Evolutionary conservation across 1,140 invertebrate genomes (phyloP), one percentile per base, ranked within the genome.

Genomic region (Lepidurus packardi): DNA sequence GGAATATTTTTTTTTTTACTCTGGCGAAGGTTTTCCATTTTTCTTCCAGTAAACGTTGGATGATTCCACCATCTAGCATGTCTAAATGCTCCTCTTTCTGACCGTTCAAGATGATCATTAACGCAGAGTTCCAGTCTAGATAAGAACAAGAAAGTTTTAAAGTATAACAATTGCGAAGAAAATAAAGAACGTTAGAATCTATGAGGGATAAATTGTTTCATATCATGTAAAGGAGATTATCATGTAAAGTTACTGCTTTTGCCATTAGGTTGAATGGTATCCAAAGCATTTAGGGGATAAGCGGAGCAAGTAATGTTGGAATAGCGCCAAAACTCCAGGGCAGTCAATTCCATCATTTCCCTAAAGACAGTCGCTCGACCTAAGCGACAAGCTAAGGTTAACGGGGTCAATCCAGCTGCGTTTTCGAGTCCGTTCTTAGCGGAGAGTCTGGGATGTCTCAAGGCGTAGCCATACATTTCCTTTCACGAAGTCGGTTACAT

Each of bases 11-110:
- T 77, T n/a, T 77, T 84, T 83, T 87, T 89, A 96, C 95, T 85
- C 92, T 90, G 43, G 96, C 98, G 89, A 98, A 99, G 4, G 96
- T 97, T 85, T 98, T 98, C 98, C 98, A 99, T 86, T 99, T 99
- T 87, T 99, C 97, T 86, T 98, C 96, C 16, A 99, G 88, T 75
- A 99, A 86, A 83, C 96, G 90, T 84, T 98, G 94, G 84, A 99
- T 98, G 75, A 99, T 98, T 47, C 97, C 97, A 74, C 96, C 96
- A 82, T 98, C 96, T 80, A 99, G 87, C 97, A 99, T 99, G 84
- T 98, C 95, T 84, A 99, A 89, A 90, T 99, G 98, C 82, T 97
- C 97, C 82, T 97, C 93, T 85, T 98, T 98, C 34, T 93, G 94
- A 79, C 97, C 97, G 84, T 98, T 97, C 45, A 99, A 89, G 82